Base-by-base conservation (phyloP, 2,888 invertebrate genomes). In the Troides helena region DNA sequence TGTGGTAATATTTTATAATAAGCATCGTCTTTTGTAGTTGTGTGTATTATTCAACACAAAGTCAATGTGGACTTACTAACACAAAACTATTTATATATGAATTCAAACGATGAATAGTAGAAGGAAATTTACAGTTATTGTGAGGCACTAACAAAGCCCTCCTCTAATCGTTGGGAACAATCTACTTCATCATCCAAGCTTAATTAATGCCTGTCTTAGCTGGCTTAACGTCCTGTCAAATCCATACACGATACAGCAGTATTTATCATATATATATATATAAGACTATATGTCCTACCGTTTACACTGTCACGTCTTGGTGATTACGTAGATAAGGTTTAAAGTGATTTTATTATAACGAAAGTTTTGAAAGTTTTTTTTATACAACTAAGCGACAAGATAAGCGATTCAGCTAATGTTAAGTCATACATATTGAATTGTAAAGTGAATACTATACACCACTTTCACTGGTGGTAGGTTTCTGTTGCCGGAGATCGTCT, bases 101-200 rank as follows among this genome's bases (percentile, higher is more conserved):
- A 18, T 18, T 17, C 14, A 18, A 17, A 17, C 14, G 14, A 50
- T 50, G 18, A 17, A 50, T 50, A 50, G 14, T 17, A 17, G 17
- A 50, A 50, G 4, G 14, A 17, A 50, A 50, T 50, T 50, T 59
- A 36, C 23, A 25, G 59, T n/a, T 39, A 62, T 60, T 64, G n/a
- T 68, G 58, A 50, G 46, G 39, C 21, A 46, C 10, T 50, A 59
- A 68, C 68, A 62, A 63, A 58, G 57, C 46, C 58, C 30, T 68
- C 5, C 46, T n/a, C 58, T 62, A 68, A 63, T 67, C 39, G 36
- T 18, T 39, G 25, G 21, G 58, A 63, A 58, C 58, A 68, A 68
- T 63, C 25, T 68, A 62, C 68, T 63, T 58, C 63, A 36, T 68
- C 63, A 68, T 68, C 58, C 21, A 68, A 68, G 68, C 62, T 63